Base-by-base conservation (phyloP, 2,797 vertebrate genomes). In the Buphagus erythrorhynchus region DNA sequence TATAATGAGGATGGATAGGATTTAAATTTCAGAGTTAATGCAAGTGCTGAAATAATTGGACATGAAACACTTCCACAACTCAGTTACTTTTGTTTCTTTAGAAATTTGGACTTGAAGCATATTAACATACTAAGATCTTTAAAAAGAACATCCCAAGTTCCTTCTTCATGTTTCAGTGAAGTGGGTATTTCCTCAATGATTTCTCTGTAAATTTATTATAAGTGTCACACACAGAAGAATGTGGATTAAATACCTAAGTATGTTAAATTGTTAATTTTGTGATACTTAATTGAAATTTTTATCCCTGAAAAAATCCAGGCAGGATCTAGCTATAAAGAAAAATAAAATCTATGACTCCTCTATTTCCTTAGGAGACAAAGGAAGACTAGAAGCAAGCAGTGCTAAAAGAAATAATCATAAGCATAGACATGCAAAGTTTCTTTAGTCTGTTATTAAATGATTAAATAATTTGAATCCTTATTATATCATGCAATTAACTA, bases 1-100 rank as follows among this genome's bases (percentile, higher is more conserved):
- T 31, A 22, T 84, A 89, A 97, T 40, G 40, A 97, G 83, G 86
- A 97, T 82, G 52, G 96, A 96, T 91, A 87, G 93, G 61, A 92
- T 95, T 97, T 96, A 90, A 52, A 94, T 94, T 69, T 88, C 25
- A 76, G 61, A 72, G 43, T 52, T 95, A 96, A 93, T 18, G 5
- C 75, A 55, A 71, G 46, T 43, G 79, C 62, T 86, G 90, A 79
- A 96, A 91, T 94, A 96, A 96, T 93, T 66, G 67, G 76, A 66
- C 78, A 93, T 46, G 67, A 94, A 96, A 90, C 21, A 77, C 40
- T 86, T 90, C 49, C 67, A 51, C 48, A 66, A 46, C 45, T 49
- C 88, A 59, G 77, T 82, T 92, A 91, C 68, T 94, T 84, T 76
- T 77, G 18, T 26, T 61, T 66, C 72, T 94, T 94, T 25, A 93